Conservation (phyloP, 2,888 invertebrate species). For the Ypsolopha sequella region DNA sequence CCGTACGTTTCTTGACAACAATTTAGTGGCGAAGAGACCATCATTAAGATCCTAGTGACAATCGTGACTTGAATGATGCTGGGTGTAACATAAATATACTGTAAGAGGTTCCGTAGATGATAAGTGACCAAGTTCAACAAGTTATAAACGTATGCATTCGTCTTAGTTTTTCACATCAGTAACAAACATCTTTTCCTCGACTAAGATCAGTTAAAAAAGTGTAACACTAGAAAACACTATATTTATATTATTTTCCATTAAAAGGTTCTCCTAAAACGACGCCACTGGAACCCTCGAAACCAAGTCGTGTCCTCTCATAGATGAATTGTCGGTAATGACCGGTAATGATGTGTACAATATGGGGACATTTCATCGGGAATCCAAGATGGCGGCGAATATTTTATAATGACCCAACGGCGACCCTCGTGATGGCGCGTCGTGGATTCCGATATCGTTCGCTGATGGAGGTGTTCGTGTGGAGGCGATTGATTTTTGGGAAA, state of each 20-base stretch:
- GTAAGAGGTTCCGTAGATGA: not conserved
- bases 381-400: not conserved
- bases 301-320: constrained; percentile 16
- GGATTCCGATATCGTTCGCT: constrained; percentile 10
- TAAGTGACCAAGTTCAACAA: too few relatives aligned
- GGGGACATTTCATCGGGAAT: not conserved
- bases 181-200: too few relatives aligned
- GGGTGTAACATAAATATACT: not conserved
- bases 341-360: constrained; percentile 22
- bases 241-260: not conserved
- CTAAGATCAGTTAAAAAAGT: too few relatives aligned
- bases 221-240: too few relatives aligned
- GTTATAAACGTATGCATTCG: not conserved
- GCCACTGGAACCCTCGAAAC: constrained; percentile 14
- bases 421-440: constrained; percentile 20
- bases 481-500: too few relatives aligned
- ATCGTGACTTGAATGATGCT: constrained; percentile 27
- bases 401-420: constrained; percentile 6
- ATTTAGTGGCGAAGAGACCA: constrained; percentile 43
- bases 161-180: too few relatives aligned
- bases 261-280: not conserved
- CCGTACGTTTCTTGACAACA: constrained; percentile 28
- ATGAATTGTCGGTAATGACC: constrained; percentile 34
- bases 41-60: constrained; percentile 35
- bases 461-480: not conserved